A percentile compares a stretch with the other conserved stretches of the same genome.
phyloP scores from a whole-genome alignment of 2,888 invertebrate genomes.

The Clitarchus hookeri region DNA sequence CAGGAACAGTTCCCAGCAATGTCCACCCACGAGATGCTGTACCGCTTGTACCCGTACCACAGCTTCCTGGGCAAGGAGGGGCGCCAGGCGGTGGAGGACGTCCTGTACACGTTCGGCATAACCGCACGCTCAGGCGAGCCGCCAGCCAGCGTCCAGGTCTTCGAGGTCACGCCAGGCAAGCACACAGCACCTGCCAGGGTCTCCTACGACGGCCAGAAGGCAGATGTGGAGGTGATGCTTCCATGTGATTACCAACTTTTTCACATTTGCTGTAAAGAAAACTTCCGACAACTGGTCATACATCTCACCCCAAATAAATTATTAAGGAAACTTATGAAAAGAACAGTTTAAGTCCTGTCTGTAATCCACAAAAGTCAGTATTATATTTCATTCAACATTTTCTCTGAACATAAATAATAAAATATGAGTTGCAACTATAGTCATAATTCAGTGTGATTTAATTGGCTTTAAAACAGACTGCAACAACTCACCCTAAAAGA shows the following conservation, averaged over 20 bases:
- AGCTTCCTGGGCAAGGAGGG: constrained; percentile 79
- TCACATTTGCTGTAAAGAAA: neutral
- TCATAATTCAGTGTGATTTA: too few species aligned
- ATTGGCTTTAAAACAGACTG: too few species aligned
- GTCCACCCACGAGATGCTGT: constrained; percentile 70
- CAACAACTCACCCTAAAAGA: too few species aligned
- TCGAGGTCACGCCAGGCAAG: constrained; percentile 24
- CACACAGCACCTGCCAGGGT: constrained; percentile 28
- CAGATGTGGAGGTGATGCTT: constrained; percentile 28
- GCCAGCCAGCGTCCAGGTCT: neutral
- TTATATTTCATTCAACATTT: too few species aligned
- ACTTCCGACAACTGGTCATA: too few species aligned
- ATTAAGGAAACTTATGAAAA: too few species aligned
- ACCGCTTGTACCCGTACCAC: constrained; percentile 82
- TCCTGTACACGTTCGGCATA: constrained; percentile 50
- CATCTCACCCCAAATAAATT: too few species aligned
- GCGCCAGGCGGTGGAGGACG: constrained; percentile 69
- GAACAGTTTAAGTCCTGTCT: too few species aligned
- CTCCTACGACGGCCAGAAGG: constrained; percentile 30
- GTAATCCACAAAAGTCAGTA: too few species aligned
- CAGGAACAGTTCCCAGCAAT: constrained; percentile 74
- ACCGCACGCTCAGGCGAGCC: neutral
- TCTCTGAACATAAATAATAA: too few species aligned
- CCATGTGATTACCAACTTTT: neutral
- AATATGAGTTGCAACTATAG: too few species aligned